Evolutionary conservation across 1,140 invertebrate species (phyloP), one percentile per base, ranked within the genome.

Genomic region (Neotoxoptera formosana): DNA sequence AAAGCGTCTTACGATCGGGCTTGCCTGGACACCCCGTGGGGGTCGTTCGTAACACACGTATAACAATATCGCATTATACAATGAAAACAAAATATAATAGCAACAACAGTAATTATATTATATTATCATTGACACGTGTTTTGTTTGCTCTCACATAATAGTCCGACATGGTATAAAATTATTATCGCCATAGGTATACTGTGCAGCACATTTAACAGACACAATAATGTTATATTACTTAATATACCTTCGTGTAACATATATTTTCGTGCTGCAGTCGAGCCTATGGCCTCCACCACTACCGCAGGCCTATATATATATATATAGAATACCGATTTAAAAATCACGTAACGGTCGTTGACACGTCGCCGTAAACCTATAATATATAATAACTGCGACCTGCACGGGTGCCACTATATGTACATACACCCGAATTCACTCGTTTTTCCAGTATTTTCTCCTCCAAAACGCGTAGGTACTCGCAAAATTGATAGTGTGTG

Each of bases 291-390:
- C 45, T 30, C n/a, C 48, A n/a, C 34, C 8, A 45, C 8, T 7
- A 14, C 25, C 45, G 45, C 30, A 30, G 34, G n/a, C n/a, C n/a
- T 23, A 20, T 34, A 34, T 48, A n/a, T n/a, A n/a, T n/a, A n/a
- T n/a, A n/a, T n/a, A n/a, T n/a, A n/a, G n/a, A 41, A 89, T 34
- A 11, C n/a, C 34, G 87, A 76, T 76, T 76, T 76, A 14, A 76
- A 89, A 89, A 89, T 53, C 87, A 53, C 23, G 87, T 23, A 34
- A 36, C 87, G 87, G 87, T 53, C 87, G 47, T 89, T 53, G 87
- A 48, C 14, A 48, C 47, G 87, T 34, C 83, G 36, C 2, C 87
- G 34, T 23, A 34, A 3, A 47, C 84, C 41, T 45, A 23, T 53
- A 53, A 21, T 7, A 21, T 7, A 20, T 9, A 41, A 23, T 21